phyloP scores from a whole-genome alignment of 2,113 vertebrate genomes.

The Lamprologus callipterus region DNA sequence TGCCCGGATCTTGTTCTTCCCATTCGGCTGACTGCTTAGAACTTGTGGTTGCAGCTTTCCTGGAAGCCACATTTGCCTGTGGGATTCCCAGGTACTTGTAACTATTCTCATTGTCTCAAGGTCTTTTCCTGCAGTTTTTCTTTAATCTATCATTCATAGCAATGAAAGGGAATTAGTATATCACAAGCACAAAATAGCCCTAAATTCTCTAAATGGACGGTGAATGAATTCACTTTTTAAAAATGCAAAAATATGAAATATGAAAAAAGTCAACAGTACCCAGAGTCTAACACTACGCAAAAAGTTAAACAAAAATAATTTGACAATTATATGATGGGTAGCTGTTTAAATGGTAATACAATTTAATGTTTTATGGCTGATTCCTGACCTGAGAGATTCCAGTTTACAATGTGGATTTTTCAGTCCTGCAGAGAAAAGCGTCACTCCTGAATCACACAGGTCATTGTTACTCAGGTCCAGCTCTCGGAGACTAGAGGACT shows the following conservation, averaged over 20 bases:
- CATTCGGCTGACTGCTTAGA: accelerated
- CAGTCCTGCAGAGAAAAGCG: neutral
- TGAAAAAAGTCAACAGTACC: neutral
- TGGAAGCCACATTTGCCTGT: neutral
- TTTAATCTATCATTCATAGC: accelerated
- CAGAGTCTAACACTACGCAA: neutral
- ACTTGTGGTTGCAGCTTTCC: neutral
- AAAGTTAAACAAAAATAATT: neutral
- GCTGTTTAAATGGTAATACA: accelerated
- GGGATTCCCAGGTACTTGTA: neutral
- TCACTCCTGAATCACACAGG: neutral
- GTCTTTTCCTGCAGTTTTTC: neutral
- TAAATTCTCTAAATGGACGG: neutral
- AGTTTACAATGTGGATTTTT: neutral
- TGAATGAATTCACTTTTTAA: neutral
- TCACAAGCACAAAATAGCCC: neutral
- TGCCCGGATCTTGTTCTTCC: neutral
- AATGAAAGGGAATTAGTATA: neutral
- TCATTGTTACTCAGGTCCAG: neutral
- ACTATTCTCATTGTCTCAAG: neutral
- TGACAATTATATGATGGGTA: neutral
- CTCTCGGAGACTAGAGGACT: neutral
- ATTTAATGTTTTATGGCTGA: neutral
- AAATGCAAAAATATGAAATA: neutral
- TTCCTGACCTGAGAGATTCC: neutral